Conservation (phyloP, 2,888 invertebrate genomes). For the Gymnocheta viridis region DNA sequence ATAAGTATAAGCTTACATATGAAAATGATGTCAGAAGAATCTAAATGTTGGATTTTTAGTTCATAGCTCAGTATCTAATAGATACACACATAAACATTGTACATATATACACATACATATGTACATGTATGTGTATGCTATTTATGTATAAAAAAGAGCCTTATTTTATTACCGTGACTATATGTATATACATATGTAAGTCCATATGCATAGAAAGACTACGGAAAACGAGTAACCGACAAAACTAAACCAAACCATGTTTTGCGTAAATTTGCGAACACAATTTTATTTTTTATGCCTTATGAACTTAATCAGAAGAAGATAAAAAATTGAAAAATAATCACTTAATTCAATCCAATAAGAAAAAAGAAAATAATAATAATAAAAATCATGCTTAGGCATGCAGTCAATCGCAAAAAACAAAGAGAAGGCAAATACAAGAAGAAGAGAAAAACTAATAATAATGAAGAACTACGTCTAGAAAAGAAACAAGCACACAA, state of each 20-base stretch:
- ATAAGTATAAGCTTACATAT: too few species aligned
- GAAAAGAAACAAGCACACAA: constrained; percentile 70
- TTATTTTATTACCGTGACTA: neutral
- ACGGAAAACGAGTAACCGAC: constrained; percentile 45
- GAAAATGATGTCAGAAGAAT: too few species aligned
- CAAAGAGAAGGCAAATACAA: constrained; percentile 32
- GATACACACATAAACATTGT: too few species aligned
- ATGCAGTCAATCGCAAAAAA: constrained; percentile 22
- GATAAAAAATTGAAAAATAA: neutral
- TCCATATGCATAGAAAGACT: constrained; percentile 60
- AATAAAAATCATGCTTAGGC: constrained; percentile 40
- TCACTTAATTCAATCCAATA: constrained; percentile 14
- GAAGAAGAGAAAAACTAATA: constrained; percentile 56
- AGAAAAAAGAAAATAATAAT: constrained; percentile 16
- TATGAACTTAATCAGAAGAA: neutral
- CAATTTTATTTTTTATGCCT: neutral
- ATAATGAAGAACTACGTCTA: constrained; percentile 16
- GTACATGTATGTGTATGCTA: neutral
- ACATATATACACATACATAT: neutral
- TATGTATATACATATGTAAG: neutral
- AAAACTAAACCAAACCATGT: constrained; percentile 23
- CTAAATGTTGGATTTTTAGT: too few species aligned
- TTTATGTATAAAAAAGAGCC: neutral
- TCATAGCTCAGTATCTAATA: too few species aligned
- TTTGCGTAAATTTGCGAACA: constrained; percentile 4